Evolutionary conservation across 1,140 invertebrate genomes (phyloP).

Genomic region (Leptoteleia sp.): DNA sequence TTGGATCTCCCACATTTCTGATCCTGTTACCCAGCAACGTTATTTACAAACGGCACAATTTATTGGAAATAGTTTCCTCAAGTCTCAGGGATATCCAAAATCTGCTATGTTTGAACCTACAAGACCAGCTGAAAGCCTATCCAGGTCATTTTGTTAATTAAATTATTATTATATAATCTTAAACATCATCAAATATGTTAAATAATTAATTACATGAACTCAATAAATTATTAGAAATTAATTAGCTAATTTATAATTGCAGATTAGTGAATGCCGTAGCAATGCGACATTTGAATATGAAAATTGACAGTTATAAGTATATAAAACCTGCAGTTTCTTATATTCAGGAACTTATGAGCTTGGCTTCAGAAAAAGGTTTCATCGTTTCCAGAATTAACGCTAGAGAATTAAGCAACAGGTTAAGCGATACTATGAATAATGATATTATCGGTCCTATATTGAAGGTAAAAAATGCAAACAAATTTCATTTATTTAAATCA

Average conservation of each 20-base stretch:
- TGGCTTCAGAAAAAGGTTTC: constrained; percentile 86
- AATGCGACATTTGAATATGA: constrained; percentile 86
- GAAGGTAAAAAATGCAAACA: constrained; percentile 77
- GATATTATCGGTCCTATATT: constrained; percentile 89
- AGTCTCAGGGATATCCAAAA: constrained; percentile 88
- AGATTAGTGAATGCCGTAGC: constrained; percentile 85
- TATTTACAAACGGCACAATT: constrained; percentile 86
- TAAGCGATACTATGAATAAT: constrained; percentile 89
- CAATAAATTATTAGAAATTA: too few species aligned
- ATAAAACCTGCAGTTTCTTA: constrained; percentile 88
- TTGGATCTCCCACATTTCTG: constrained; percentile 87
- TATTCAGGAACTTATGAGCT: constrained; percentile 84
- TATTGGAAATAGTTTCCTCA: constrained; percentile 88
- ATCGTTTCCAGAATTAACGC: constrained; percentile 83
- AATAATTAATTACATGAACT: too few species aligned
- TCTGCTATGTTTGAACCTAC: constrained; percentile 86
- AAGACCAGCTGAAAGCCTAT: constrained; percentile 85
- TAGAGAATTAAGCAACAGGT: constrained; percentile 86
- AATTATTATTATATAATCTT: too few species aligned
- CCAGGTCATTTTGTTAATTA: constrained; percentile 76
- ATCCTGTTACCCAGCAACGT: constrained; percentile 88
- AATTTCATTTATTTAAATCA: too few species aligned
- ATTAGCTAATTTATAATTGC: constrained; percentile 15
- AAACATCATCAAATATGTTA: too few species aligned
- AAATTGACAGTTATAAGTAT: constrained; percentile 87